These are phyloP conservation scores for Drosophila sulfurigaster DNA, from an alignment of 1,140 invertebrate species.

Conservation along the genomic window DNA sequence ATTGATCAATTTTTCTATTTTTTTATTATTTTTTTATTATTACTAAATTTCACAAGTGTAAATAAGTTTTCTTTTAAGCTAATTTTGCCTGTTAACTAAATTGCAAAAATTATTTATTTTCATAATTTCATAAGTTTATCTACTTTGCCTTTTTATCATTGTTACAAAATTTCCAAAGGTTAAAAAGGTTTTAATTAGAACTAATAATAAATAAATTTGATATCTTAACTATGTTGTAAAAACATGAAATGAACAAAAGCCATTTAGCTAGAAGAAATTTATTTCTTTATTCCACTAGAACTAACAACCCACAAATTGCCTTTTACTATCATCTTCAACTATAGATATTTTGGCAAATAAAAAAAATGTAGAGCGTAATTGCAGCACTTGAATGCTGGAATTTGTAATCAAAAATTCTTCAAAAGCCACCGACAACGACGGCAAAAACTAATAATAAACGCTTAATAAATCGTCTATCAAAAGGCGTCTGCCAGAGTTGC, in stretches of 20 bases:
- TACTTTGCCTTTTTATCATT: too few species aligned
- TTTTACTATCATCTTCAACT: background rate
- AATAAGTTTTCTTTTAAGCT: too few species aligned
- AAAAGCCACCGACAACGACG: slow-evolving; percentile 74
- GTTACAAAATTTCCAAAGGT: too few species aligned
- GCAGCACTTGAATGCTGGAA: slow-evolving; percentile 61
- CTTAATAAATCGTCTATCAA: slow-evolving; percentile 81
- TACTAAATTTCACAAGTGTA: too few species aligned
- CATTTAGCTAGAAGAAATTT: background rate
- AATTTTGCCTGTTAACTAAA: too few species aligned
- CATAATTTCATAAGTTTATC: too few species aligned
- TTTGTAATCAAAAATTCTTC: slow-evolving; percentile 77
- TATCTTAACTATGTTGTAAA: too few species aligned
- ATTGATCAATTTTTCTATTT: too few species aligned
- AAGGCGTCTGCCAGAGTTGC: slow-evolving; percentile 54
- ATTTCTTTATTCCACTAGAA: background rate
- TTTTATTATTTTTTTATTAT: too few species aligned
- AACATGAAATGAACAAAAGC: background rate
- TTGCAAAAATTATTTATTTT: too few species aligned
- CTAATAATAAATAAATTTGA: too few species aligned
- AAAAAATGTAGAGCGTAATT: slow-evolving; percentile 46
- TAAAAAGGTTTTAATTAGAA: too few species aligned
- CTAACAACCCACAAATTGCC: background rate
- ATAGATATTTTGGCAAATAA: background rate
- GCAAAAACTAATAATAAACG: slow-evolving; percentile 80